These are phyloP conservation scores for Gnatocerus cornutus DNA, from an alignment of 2,888 invertebrate species.

Conservation along the genomic window DNA sequence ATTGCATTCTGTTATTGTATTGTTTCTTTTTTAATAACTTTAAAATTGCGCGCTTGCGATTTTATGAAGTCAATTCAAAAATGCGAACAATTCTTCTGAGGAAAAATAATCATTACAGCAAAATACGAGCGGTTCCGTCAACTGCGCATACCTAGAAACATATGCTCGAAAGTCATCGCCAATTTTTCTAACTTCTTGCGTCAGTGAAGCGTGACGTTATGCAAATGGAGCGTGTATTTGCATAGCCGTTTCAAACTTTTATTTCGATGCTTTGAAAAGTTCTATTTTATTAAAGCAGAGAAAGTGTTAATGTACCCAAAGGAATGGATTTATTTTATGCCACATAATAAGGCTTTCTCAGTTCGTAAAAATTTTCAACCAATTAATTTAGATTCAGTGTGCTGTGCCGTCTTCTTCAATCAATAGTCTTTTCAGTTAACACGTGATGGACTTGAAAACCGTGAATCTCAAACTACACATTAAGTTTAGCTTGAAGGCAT, in stretches of 20 bases:
- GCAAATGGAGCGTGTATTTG: constrained; percentile 45
- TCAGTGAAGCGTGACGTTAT: constrained; percentile 45
- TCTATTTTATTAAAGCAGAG: constrained; percentile 31
- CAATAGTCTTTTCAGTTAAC: constrained; percentile 12
- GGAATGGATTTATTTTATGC: constrained; percentile 16
- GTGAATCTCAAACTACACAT: constrained; percentile 11
- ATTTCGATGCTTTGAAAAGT: constrained; percentile 39
- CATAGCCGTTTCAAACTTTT: constrained; percentile 42
- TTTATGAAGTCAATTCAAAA: constrained; percentile 23
- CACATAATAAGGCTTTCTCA: neutral
- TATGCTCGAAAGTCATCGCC: constrained; percentile 32
- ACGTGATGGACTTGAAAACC: constrained; percentile 15
- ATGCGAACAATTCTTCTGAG: constrained; percentile 22
- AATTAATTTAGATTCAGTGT: neutral
- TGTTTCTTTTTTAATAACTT: constrained; percentile 32
- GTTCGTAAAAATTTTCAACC: constrained; percentile 3
- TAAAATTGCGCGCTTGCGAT: constrained; percentile 28
- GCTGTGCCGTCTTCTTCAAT: neutral
- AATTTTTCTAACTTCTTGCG: constrained; percentile 43
- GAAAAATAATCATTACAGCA: constrained; percentile 32
- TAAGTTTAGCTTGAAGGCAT: constrained; percentile 27
- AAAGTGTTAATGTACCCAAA: constrained; percentile 31
- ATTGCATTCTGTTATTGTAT: constrained; percentile 26
- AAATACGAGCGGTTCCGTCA: constrained; percentile 34
- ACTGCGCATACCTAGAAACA: constrained; percentile 41